Evolutionary conservation across 1,140 invertebrate genomes (phyloP).

Genomic region (Armadillidium nasatum): DNA sequence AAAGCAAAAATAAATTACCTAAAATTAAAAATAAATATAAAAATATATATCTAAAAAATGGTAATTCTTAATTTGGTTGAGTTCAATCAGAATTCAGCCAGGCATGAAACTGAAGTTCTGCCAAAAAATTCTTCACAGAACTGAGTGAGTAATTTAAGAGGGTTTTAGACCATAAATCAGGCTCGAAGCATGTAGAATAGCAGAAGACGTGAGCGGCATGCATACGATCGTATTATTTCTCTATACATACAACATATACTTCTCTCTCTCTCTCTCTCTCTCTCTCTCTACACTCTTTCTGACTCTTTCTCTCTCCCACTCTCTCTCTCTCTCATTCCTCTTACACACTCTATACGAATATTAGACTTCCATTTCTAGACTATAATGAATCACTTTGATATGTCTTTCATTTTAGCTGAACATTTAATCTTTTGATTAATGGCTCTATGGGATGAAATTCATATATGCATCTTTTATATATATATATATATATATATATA

Average conservation of each 20-base stretch:
- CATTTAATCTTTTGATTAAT: conserved; percentile 12
- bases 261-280: no score
- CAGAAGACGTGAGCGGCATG: conserved; percentile 7
- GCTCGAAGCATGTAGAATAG: conserved; percentile 7
- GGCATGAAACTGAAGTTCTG: conserved; percentile 9
- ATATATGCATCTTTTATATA: no score
- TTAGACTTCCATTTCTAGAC: conserved; percentile 4
- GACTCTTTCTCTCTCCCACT: no score
- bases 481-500: no score
- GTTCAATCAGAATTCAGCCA: conserved; percentile 9
- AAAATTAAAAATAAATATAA: no score
- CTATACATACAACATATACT: neutral
- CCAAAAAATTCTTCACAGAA: conserved; percentile 10
- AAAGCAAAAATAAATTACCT: no score
- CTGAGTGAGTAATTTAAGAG: conserved; percentile 10
- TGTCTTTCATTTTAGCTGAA: conserved; percentile 1
- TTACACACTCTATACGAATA: neutral
- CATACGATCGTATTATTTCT: conserved; percentile 10
- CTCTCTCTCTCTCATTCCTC: no score
- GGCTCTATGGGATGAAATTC: neutral
- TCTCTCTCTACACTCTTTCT: no score
- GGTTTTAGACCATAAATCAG: conserved; percentile 1
- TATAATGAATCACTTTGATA: conserved; percentile 8
- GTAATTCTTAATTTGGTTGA: conserved; percentile 1
- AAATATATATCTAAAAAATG: no score